phyloP scores from a whole-genome alignment of 1,140 invertebrate genomes.

The Bombus balteatus region DNA sequence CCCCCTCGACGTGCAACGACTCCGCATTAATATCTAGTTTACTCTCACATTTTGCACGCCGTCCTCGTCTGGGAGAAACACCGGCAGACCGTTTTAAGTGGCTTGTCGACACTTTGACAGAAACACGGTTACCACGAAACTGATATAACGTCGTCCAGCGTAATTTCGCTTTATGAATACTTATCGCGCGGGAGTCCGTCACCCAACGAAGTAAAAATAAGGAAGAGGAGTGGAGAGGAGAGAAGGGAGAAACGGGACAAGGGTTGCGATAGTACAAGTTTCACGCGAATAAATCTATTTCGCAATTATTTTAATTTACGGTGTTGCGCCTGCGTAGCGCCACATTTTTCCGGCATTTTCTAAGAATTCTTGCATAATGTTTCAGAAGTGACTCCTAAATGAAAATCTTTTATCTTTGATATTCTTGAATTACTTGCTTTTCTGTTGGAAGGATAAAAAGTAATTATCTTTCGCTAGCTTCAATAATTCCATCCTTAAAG shows the following conservation, averaged over 20 bases:
- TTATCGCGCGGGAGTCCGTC: constrained; percentile 59
- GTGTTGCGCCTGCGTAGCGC: too few species aligned
- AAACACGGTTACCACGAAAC: constrained; percentile 68
- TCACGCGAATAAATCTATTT: constrained; percentile 1
- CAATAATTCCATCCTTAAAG: background rate
- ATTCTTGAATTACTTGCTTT: too few species aligned
- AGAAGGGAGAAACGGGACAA: background rate
- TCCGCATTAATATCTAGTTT: constrained; percentile 70
- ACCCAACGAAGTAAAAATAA: background rate
- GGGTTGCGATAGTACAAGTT: background rate
- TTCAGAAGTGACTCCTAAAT: too few species aligned
- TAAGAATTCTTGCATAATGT: too few species aligned
- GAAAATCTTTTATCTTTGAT: too few species aligned
- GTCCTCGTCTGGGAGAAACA: constrained; percentile 9
- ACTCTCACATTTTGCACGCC: constrained; percentile 59
- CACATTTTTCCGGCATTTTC: too few species aligned
- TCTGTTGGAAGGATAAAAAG: too few species aligned
- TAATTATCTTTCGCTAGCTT: background rate
- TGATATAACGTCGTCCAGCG: constrained; percentile 61
- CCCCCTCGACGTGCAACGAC: constrained; percentile 62
- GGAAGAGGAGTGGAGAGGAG: too few species aligned
- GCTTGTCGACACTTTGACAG: constrained; percentile 70
- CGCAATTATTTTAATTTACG: background rate
- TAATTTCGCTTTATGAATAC: constrained; percentile 69
- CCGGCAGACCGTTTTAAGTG: constrained; percentile 55